These are phyloP conservation scores for Microcebus tavaratra DNA, from an alignment of 2,113 vertebrate species.

Conservation along the genomic window DNA sequence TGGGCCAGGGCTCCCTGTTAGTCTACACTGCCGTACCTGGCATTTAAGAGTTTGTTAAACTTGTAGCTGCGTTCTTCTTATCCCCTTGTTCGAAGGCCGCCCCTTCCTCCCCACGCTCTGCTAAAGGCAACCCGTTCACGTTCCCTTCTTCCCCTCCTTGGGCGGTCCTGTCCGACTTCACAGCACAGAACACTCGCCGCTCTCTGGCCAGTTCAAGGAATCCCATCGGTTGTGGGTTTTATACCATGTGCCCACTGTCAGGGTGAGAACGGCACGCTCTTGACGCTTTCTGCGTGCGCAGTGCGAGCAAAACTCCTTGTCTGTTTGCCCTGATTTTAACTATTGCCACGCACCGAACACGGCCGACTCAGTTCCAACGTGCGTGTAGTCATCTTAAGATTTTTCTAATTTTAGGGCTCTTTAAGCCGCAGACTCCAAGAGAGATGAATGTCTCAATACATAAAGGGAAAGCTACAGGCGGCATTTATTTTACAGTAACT, in stretches of 20 bases:
- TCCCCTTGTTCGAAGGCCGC: fast-evolving
- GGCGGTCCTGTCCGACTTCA: background rate
- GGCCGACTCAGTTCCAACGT: background rate
- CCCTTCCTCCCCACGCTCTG: background rate
- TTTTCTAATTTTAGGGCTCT: background rate
- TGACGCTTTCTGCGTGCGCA: background rate
- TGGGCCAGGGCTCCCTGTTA: fast-evolving
- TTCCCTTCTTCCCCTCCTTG: background rate
- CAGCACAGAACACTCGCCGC: fast-evolving
- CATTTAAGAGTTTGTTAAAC: background rate
- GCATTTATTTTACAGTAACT: background rate
- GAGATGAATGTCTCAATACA: background rate
- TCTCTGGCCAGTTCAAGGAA: background rate
- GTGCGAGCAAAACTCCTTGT: background rate
- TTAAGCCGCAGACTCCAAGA: background rate
- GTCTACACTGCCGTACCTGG: fast-evolving
- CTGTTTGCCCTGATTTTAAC: background rate
- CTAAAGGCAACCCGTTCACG: fast-evolving
- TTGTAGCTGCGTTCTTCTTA: background rate
- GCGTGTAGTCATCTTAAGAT: background rate
- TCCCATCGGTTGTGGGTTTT: background rate
- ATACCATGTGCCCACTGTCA: background rate
- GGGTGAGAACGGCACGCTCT: background rate
- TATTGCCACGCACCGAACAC: background rate
- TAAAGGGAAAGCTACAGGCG: background rate